Conservation (phyloP, 2,888 invertebrate species). For the Drosophila longiperda region DNA sequence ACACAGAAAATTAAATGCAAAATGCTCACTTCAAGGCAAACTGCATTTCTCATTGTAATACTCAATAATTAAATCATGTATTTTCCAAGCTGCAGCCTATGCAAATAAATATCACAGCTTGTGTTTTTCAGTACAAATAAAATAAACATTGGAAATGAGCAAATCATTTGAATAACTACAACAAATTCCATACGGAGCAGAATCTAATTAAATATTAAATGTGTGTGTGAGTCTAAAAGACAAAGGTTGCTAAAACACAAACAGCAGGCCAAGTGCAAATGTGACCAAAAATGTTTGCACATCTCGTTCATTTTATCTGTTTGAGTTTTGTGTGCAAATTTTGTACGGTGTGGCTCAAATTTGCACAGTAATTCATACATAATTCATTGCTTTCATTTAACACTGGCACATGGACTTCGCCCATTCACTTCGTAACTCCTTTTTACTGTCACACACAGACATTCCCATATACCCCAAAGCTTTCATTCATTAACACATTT, state of each 20-base stretch:
- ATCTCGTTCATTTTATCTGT: constrained; percentile 57
- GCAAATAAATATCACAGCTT: constrained; percentile 55
- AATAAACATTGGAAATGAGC: constrained; percentile 59
- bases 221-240: constrained; percentile 27
- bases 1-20: constrained; percentile 27
- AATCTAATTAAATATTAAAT: constrained; percentile 66
- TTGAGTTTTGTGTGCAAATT: constrained; percentile 31
- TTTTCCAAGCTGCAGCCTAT: constrained; percentile 19
- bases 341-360: constrained; percentile 52
- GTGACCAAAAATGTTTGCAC: constrained; percentile 53
- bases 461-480: constrained; percentile 31
- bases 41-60: constrained; percentile 17
- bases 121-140: constrained; percentile 45
- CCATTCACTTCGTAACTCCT: constrained; percentile 42
- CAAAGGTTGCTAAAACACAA: constrained; percentile 36
- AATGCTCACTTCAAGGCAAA: constrained; percentile 37
- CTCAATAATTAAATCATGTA: constrained; percentile 54
- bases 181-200: constrained; percentile 23
- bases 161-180: constrained; percentile 67
- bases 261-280: constrained; percentile 35
- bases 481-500: constrained; percentile 66
- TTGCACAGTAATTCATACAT: constrained; percentile 77
- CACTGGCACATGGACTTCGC: constrained; percentile 56
- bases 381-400: constrained; percentile 79
- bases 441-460: constrained; percentile 48